These are phyloP conservation scores for Ceratosolen fusciceps DNA, from an alignment of 1,140 invertebrate species.

Conservation along the genomic window DNA sequence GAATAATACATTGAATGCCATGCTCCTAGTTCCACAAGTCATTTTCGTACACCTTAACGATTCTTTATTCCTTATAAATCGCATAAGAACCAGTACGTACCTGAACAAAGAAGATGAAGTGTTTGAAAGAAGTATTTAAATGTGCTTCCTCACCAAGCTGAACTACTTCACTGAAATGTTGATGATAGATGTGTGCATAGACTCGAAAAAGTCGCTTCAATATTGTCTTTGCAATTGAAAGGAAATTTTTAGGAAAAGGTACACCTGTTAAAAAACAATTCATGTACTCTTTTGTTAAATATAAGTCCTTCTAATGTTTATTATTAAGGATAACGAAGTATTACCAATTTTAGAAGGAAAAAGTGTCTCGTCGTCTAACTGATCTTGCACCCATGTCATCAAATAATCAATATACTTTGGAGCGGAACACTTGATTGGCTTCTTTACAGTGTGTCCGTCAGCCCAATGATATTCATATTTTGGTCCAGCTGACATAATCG, in stretches of 20 bases:
- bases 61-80: not conserved
- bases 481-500: conserved; percentile 97
- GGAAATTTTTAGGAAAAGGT: conserved; percentile 98
- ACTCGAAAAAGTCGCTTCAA: conserved; percentile 97
- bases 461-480: conserved; percentile 99
- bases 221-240: conserved; percentile 97
- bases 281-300: conserved; percentile 3
- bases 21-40: too few species aligned
- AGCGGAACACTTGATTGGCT: conserved; percentile 99
- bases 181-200: conserved; percentile 99
- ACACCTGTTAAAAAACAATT: conserved; percentile 78
- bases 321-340: conserved; percentile 37
- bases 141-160: conserved; percentile 98
- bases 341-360: conserved; percentile 99
- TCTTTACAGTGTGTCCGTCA: conserved; percentile 97
- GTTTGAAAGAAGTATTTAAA: conserved; percentile 99
- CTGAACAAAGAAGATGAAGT: conserved; percentile 99
- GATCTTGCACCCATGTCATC: conserved; percentile 99
- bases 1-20: too few species aligned
- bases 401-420: conserved; percentile 99
- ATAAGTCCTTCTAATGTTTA: conserved; percentile 17
- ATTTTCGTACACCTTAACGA: too few species aligned
- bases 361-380: conserved; percentile 97
- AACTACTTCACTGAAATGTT: conserved; percentile 98
- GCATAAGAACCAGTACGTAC: conserved; percentile 69